These are phyloP conservation scores for Julus scanicus DNA, from an alignment of 2,888 invertebrate genomes.

Conservation along the genomic window DNA sequence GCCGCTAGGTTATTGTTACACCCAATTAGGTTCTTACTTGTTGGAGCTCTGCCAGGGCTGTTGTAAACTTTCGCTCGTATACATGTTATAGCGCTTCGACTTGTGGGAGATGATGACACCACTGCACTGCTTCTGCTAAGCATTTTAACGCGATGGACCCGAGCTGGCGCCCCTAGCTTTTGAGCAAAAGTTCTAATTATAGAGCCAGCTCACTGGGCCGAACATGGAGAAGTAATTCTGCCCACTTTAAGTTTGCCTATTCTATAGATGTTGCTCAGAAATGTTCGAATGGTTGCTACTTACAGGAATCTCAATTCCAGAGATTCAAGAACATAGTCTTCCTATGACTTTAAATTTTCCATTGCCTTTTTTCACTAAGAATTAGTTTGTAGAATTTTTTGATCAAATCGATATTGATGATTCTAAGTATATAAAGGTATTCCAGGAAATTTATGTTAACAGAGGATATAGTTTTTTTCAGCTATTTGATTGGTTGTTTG, in stretches of 20 bases:
- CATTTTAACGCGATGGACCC: background rate
- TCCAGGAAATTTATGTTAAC: too few relatives aligned
- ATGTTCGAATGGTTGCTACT: background rate
- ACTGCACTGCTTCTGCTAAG: background rate
- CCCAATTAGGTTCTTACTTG: background rate
- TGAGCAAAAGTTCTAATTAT: background rate
- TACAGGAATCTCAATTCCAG: too few relatives aligned
- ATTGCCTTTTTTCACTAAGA: too few relatives aligned
- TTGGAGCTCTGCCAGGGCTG: background rate
- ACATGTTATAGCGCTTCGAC: background rate
- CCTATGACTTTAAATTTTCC: too few relatives aligned
- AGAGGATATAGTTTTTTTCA: too few relatives aligned
- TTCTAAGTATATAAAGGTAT: too few relatives aligned
- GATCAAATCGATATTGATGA: too few relatives aligned
- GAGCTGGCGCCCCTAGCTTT: background rate
- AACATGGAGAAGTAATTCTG: background rate
- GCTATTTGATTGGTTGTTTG: too few relatives aligned
- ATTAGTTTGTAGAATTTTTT: too few relatives aligned
- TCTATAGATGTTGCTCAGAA: background rate
- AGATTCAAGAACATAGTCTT: too few relatives aligned
- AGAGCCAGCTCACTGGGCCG: background rate
- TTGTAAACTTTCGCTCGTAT: background rate
- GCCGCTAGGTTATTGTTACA: background rate
- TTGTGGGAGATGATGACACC: slow-evolving; percentile 19
- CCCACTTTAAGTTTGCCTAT: background rate